Conservation (phyloP, 2,888 invertebrate genomes). For the Hypolimnas misippus region DNA sequence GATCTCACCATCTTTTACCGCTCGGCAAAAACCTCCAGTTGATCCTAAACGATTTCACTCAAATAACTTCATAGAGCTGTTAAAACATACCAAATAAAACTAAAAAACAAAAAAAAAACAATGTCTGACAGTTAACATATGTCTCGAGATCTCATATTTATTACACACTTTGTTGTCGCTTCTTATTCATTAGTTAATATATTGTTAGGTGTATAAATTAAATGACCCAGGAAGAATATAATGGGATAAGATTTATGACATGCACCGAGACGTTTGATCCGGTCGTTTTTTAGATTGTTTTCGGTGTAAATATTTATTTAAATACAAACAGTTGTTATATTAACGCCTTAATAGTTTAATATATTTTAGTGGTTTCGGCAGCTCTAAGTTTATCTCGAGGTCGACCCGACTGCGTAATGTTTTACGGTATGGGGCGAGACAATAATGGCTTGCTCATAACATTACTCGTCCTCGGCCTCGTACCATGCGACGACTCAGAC, state of each 20-base stretch:
- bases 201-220: conserved; percentile 74
- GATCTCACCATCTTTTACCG: conserved; percentile 73
- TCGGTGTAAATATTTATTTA: conserved; percentile 5
- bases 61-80: conserved; percentile 63
- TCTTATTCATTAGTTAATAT: conserved; percentile 76
- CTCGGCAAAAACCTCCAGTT: conserved; percentile 66
- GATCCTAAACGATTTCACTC: conserved; percentile 69
- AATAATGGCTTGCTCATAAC: conserved; percentile 85
- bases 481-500: conserved; percentile 67
- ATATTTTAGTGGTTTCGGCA: conserved; percentile 59
- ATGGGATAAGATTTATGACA: conserved; percentile 51
- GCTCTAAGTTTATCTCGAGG: conserved; percentile 69
- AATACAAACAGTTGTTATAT: not conserved
- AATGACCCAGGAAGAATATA: conserved; percentile 72
- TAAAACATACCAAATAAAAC: conserved; percentile 48
- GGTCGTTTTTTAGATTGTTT: conserved; percentile 14
- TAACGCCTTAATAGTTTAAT: not conserved
- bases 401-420: conserved; percentile 80
- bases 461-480: conserved; percentile 80
- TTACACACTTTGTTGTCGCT: conserved; percentile 71
- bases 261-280: conserved; percentile 34
- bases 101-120: conserved; percentile 61
- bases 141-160: conserved; percentile 69
- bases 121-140: conserved; percentile 63
- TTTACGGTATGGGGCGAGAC: conserved; percentile 84